Base-by-base conservation (phyloP, 2,888 invertebrate species). In the Itoplectis maculator region DNA sequence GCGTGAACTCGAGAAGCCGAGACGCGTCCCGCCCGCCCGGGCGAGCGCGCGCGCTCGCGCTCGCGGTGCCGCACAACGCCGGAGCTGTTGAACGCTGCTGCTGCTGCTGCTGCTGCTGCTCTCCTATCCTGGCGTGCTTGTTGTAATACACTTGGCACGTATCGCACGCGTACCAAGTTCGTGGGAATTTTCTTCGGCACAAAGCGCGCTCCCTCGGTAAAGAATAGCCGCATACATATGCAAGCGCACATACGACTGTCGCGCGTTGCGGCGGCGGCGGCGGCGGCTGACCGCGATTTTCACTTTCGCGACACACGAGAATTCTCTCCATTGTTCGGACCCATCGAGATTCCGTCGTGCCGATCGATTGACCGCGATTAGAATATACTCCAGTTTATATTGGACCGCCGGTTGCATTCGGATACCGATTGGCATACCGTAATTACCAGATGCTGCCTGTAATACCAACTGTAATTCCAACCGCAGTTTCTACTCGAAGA, bases 101-200 rank as follows among this genome's bases (percentile, higher is more conserved):
- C 15, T 11, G 35, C n/a, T 42, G 56, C 23, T 23, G 15, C 47
- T 29, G 9, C 9, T 11, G 35, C 35, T 72, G 59, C 47, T 72
- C 70, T 70, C 70, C 59, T 72, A 72, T 59, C 47, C 68, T 54
- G 59, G 70, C 49, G 72, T 20, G 61, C 61, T 82, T 65, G 76
- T 83, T 79, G 79, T 77, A 83, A 83, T 83, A 83, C 79, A 83
- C 83, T 83, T 83, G 83, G 83, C 83, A 83, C 83, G 79, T 83
- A 83, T 83, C 83, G 83, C 83, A 83, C 83, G 83, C 83, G 83
- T 83, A 80, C 75, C 83, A 83, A 83, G 83, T 83, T 79, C 83
- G 83, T 83, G 83, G 83, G 83, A 83, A 83, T 83, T 83, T 77
- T 80, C 83, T 77, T 73, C 35, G 37, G 69, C 49, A 77, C 77